phyloP scores from a whole-genome alignment of 1,140 invertebrate genomes.

The Eriocheir sinensis region DNA sequence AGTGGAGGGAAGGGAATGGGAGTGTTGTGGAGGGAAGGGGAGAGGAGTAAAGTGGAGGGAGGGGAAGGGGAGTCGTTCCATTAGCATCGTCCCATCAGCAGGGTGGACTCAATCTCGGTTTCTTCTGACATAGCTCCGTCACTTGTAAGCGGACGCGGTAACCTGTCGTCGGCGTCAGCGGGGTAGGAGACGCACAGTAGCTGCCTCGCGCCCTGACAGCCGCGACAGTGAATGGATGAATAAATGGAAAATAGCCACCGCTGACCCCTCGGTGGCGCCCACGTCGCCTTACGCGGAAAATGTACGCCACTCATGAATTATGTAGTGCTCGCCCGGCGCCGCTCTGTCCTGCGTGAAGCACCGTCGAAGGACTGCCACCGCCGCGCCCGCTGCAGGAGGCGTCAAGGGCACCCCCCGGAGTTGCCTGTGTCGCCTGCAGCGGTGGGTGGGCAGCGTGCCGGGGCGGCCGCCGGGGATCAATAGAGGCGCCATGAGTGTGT shows the following conservation, averaged over 20 bases:
- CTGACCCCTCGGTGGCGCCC: neutral
- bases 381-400: neutral
- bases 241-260: neutral
- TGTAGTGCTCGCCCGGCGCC: neutral
- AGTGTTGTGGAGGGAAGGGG: too few species aligned
- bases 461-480: neutral
- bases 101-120: too few species aligned
- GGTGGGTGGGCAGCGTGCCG: neutral
- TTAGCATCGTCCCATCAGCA: too few species aligned
- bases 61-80: too few species aligned
- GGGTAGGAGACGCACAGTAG: neutral
- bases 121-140: too few species aligned
- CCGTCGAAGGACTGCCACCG: neutral
- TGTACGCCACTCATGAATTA: neutral
- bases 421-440: neutral
- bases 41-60: too few species aligned
- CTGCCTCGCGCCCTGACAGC: neutral
- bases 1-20: too few species aligned
- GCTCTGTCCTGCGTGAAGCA: neutral
- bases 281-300: neutral
- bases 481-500: slow-evolving; percentile 20
- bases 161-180: too few species aligned
- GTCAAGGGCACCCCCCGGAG: neutral
- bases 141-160: too few species aligned
- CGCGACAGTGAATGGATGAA: neutral